Conservation (phyloP, 2,113 vertebrate species). For the Charadrius vociferus region DNA sequence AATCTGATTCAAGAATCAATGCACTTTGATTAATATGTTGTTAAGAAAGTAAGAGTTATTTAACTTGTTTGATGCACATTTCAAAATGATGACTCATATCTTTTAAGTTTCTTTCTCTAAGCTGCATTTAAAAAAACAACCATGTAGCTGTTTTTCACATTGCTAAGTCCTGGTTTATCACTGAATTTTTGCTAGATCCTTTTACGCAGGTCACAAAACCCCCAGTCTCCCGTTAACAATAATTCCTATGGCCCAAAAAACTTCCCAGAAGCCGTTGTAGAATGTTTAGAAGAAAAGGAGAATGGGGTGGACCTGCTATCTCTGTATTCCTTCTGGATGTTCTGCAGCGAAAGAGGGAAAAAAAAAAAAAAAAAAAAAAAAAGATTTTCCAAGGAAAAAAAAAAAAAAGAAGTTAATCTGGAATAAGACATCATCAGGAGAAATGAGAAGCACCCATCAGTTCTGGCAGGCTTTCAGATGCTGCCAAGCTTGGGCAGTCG, state of each 20-base stretch:
- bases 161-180: background rate
- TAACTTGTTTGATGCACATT: slow-evolving; percentile 62
- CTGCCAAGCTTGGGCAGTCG: background rate
- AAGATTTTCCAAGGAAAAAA: too few species aligned
- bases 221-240: background rate
- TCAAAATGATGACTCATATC: slow-evolving; percentile 27
- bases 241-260: background rate
- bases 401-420: background rate
- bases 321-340: background rate
- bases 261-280: background rate
- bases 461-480: background rate
- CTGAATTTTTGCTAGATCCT: background rate
- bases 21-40: slow-evolving; percentile 64
- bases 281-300: background rate
- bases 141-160: background rate
- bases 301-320: background rate
- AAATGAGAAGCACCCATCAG: background rate
- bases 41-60: slow-evolving; percentile 72
- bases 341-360: background rate
- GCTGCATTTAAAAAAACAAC: background rate
- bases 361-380: fast-evolving
- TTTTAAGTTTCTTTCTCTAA: slow-evolving; percentile 27
- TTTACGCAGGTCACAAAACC: background rate
- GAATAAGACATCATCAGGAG: background rate
- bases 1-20: slow-evolving; percentile 57